Evolutionary conservation across 2,113 vertebrate genomes (phyloP), one percentile per base, ranked within the genome.

Genomic region (Chauna torquata): DNA sequence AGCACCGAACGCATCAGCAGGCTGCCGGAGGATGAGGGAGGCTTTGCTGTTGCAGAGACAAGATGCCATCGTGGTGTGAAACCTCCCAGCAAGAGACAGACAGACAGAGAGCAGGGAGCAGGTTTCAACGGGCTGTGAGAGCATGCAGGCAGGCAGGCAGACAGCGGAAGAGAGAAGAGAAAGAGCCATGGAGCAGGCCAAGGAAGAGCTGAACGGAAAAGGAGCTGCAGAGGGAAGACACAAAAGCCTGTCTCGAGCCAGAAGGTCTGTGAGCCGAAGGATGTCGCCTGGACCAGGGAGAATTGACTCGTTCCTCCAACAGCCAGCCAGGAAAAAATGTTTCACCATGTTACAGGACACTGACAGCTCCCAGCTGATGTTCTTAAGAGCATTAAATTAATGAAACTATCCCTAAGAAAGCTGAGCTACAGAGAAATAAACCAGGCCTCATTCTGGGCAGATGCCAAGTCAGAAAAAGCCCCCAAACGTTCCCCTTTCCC

Each of bases 301-400:
- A 96, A 96, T 97, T 94, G 94, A 94, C 96, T 97, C 69, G 96
- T 97, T 98, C 97, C 96, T 97, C 97, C 97, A 97, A 97, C 96
- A 97, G 97, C 97, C 97, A 97, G 95, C 96, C 97, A 97, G 96
- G 96, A 97, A 97, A 95, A 97, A 97, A 83, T 74, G 96, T 94
- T 95, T 97, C 97, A 97, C 83, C 75, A 4, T 81, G 82, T 96
- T 92, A 97, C 93, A 96, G 94, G 91, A 96, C 88, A 92, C 84
- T 86, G 91, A 88, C 84, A 94, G 94, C 90, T 85, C 95, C 87
- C 92, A 90, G 93, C 91, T 96, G 90, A 96, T 36, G 86, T 84
- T 90, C 92, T 89, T 28, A 85, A 89, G 88, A 93, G 92, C 17
- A 0, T 88, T 91, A 69, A 62, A 85, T 80, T 66, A 76, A 87